Evolutionary conservation across 1,140 invertebrate genomes (phyloP), one percentile per base, ranked within the genome.

Genomic region (Calycopis cecrops): DNA sequence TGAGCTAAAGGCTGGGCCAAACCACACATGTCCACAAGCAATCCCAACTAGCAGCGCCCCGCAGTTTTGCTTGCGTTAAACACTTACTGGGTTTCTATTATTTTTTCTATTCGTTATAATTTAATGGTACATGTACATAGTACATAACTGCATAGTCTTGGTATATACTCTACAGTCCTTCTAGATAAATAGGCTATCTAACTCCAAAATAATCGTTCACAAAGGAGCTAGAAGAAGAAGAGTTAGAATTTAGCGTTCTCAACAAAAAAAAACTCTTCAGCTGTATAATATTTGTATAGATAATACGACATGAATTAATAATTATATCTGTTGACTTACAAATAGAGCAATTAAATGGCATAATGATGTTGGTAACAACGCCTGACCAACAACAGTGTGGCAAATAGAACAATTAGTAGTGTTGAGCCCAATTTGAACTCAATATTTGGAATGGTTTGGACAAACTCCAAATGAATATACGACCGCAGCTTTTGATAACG

Each of bases 281-380:
- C 35, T n/a, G 9, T 11, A 11, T 37, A 37, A 10, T 3, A 10
- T 37, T 11, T 37, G 35, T n/a, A n/a, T 37, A 9, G 38, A 40
- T 11, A 6, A 4, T 11, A 4, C 38, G n/a, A 11, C 35, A n/a
- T 9, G 34, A 28, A 28, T 28, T 8, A 12, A 14, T n/a, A n/a
- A n/a, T n/a, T n/a, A n/a, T 44, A 6, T 44, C 0, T 44, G 40
- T 17, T 14, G 17, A 17, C 14, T 16, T 16, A 16, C 17, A 16
- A 9, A 44, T 16, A 44, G 16, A 40, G 8, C 38, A 40, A 40
- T 40, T 40, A 40, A 40, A 40, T 40, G 38, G 12, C n/a, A 40
- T 40, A 40, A 40, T 40, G 38, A 40, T 14, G 38, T n/a, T 14
- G 38, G 38, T 40, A n/a, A 14, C n/a, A 14, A 7, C 38, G 38